A percentile compares a stretch with the other conserved stretches of the same genome.
These are phyloP conservation scores for Ophthalmolycus amberensis DNA, from an alignment of 2,113 vertebrate genomes.

Conservation along the genomic window DNA sequence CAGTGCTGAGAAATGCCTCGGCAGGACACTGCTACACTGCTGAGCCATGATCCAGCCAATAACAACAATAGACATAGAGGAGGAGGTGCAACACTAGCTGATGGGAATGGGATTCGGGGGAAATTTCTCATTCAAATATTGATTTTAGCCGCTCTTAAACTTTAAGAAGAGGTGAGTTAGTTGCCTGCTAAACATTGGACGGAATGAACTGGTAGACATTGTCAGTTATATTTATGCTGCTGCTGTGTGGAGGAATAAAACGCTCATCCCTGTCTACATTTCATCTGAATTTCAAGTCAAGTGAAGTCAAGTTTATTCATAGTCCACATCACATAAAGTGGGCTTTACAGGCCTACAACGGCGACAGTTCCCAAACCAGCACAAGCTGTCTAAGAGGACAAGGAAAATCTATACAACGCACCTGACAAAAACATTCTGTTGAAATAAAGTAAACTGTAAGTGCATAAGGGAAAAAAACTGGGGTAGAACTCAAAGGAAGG, in stretches of 20 bases:
- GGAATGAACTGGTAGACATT: background rate
- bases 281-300: background rate
- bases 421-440: background rate
- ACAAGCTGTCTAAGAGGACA: background rate
- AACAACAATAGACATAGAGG: slow-evolving; percentile 44
- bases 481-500: background rate
- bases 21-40: slow-evolving; percentile 36
- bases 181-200: background rate
- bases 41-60: slow-evolving; percentile 37
- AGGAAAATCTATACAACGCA: background rate
- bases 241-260: background rate
- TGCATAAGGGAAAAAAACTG: background rate
- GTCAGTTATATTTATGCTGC: background rate
- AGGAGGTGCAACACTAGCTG: slow-evolving; percentile 33
- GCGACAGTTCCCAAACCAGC: background rate
- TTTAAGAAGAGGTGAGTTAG: background rate
- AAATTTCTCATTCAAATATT: background rate
- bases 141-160: background rate
- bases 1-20: slow-evolving; percentile 64
- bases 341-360: background rate
- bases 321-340: background rate
- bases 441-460: background rate
- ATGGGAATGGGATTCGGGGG: slow-evolving; percentile 16
- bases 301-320: background rate
- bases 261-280: background rate